Conservation (phyloP, 2,113 vertebrate species). For the Steatornis caripensis region DNA sequence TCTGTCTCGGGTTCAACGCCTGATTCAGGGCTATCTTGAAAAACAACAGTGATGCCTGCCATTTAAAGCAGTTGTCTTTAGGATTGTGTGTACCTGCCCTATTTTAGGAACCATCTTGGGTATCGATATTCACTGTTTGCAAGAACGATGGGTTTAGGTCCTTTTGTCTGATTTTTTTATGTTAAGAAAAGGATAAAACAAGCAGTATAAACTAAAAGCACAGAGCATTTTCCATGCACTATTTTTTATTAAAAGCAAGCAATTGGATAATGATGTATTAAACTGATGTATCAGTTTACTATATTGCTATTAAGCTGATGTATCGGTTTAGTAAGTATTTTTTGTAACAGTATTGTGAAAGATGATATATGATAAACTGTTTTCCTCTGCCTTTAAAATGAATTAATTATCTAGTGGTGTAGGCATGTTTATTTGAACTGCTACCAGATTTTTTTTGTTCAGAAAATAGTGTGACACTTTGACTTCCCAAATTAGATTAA, state of each 20-base stretch:
- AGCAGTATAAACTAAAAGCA: neutral
- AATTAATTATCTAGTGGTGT: neutral
- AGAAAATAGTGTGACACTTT: neutral
- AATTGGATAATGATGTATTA: neutral
- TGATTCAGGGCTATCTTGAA: slow-evolving; percentile 74
- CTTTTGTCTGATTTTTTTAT: neutral
- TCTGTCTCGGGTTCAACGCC: slow-evolving; percentile 83
- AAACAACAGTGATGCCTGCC: neutral
- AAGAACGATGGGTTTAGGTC: neutral
- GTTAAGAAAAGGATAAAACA: neutral
- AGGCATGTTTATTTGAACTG: neutral
- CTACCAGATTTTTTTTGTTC: neutral
- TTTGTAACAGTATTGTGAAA: neutral
- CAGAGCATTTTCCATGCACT: neutral
- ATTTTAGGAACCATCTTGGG: neutral
- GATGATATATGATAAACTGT: neutral
- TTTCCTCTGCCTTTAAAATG: neutral
- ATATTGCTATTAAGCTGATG: neutral
- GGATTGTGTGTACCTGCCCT: rapidly evolving
- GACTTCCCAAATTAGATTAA: neutral
- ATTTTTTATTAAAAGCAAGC: neutral
- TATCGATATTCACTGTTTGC: rapidly evolving
- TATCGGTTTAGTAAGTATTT: neutral
- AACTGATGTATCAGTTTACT: neutral
- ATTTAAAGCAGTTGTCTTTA: rapidly evolving